Evolutionary conservation across 2,888 invertebrate genomes (phyloP), one percentile per base, ranked within the genome.

Genomic region (Myathropa florea): DNA sequence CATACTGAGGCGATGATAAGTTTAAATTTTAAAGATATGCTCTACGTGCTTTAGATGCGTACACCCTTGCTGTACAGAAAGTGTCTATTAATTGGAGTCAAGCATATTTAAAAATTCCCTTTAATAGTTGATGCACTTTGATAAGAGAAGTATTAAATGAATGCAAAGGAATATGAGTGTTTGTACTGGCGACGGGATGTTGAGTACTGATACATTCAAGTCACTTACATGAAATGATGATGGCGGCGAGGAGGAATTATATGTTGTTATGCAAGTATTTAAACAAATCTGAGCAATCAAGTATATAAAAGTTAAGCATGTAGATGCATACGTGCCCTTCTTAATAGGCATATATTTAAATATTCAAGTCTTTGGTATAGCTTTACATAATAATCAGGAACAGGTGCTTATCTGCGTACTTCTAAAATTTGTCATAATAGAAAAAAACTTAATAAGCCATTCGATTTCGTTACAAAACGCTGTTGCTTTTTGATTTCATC

Each of bases 71-170:
- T 67, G 24, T 59, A 59, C 63, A 23, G 46, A 64, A 80, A 71
- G 85, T 85, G 81, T 77, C 72, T 77, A 78, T 77, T 85, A 81
- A 85, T 85, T 81, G 77, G 72, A 73, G 61, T 81, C 76, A 85
- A 85, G 77, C 77, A 64, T 81, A 73, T 77, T 85, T 85, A 77
- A 85, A 77, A 81, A 85, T 85, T 85, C 85, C 26, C 60, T 81
- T 81, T 85, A 72, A 85, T 85, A 64, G 72, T 39, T 53, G 77
- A 85, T 85, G 81, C 81, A 85, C 85, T 85, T 81, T 85, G 81
- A 85, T 85, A 85, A 77, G 55, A 73, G 60, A 81, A 77, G 82
- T 73, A 81, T 73, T 68, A 64, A 73, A 81, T 85, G 85, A 77
- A 63, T 68, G 33, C 23, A 23, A 64, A 30, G 71, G 65, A 81